Base-by-base conservation (phyloP, 2,113 vertebrate genomes). In the Bothrops jararaca region DNA sequence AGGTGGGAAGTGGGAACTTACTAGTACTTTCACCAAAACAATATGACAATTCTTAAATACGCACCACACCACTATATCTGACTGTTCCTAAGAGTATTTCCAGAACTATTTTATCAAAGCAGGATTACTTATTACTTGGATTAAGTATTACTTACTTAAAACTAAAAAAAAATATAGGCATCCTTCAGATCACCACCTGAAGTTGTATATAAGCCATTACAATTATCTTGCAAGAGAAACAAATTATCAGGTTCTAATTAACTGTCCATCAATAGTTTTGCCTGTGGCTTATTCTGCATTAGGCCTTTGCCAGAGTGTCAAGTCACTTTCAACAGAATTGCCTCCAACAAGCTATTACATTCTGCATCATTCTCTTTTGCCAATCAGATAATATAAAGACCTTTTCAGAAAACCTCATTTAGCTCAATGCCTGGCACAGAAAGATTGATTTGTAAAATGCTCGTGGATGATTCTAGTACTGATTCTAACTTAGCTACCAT, bases 381-480 rank as follows among this genome's bases (percentile, higher is more conserved):
- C 92, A 93, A 74, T 95, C 95, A 96, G 94, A 93, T 48, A 90
- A 92, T 93, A 95, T 0, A 91, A 60, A 91, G 89, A 93, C 88
- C n/a, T 97, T 95, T 95, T 89, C 91, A 45, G 91, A 86, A 89
- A 86, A 89, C 34, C 90, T 95, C 90, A 94, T 90, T 97, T 96
- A 97, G 94, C 94, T 95, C 94, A 90, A 24, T 96, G 94, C 57
- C 86, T 91, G 42, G 94, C 95, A 95, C 69, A 95, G 94, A 96
- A 95, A 92, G 88, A 96, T 92, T 93, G 91, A 94, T 95, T 97
- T 92, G 88, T 94, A 95, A 96, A 95, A 85, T 89, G 93, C 90
- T 95, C 92, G 91, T 96, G 89, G 92, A 96, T 94, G 29, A 15
- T 13, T 34, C 64, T 69, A 18, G 29, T 69, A n/a, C 92, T 96